These are phyloP conservation scores for Perognathus longimembris DNA, from an alignment of 2,113 vertebrate genomes.

Conservation along the genomic window DNA sequence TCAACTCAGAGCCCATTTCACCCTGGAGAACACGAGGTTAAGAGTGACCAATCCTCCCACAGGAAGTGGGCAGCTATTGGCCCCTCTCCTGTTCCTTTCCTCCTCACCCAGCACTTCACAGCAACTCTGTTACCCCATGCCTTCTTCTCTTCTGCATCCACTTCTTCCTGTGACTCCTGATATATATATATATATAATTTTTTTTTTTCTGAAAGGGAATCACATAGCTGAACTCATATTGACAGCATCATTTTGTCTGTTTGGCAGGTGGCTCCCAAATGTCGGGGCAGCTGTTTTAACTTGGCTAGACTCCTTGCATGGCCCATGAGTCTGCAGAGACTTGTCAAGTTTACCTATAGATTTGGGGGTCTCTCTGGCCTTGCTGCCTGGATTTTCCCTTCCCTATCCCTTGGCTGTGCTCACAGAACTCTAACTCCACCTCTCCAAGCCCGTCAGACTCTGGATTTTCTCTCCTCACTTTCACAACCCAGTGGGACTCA, in stretches of 20 bases:
- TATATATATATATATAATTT: too few relatives aligned
- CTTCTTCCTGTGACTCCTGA: not conserved
- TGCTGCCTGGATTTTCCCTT: not conserved
- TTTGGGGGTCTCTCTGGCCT: not conserved
- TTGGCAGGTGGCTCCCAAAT: accelerated
- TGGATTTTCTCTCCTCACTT: not conserved
- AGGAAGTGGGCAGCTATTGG: accelerated
- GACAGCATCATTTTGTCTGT: not conserved
- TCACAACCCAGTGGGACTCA: too few relatives aligned
- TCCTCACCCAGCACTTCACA: not conserved
- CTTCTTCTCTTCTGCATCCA: not conserved
- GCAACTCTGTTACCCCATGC: accelerated
- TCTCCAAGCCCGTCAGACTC: too few relatives aligned
- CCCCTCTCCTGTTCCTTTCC: not conserved
- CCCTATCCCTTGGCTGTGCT: not conserved
- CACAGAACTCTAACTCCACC: not conserved
- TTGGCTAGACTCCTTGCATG: not conserved
- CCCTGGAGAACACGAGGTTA: not conserved
- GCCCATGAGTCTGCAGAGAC: not conserved
- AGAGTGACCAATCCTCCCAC: too few relatives aligned
- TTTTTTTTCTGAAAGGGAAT: not conserved
- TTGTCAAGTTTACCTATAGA: not conserved
- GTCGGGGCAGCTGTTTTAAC: not conserved
- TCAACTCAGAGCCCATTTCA: not conserved
- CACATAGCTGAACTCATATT: accelerated